phyloP scores from a whole-genome alignment of 53 echinoderm and acorn worm genomes.

The Actinopyga echinites region DNA sequence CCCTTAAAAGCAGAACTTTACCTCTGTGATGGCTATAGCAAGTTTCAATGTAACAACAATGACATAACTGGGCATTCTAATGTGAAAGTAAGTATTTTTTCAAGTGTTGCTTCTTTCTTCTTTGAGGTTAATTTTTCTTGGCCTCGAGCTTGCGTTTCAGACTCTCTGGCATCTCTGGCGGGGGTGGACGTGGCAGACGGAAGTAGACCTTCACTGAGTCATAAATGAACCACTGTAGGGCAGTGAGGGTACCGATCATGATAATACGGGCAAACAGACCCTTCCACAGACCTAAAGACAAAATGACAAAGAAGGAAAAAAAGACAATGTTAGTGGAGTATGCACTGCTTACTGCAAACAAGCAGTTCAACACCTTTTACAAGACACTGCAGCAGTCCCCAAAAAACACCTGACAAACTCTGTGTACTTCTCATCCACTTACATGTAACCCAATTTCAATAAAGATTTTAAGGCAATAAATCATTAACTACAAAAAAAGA shows the following conservation, averaged over 20 bases:
- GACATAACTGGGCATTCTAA: background rate
- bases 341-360: background rate
- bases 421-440: no score
- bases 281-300: conserved; percentile 88
- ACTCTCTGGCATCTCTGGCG: conserved; percentile 97
- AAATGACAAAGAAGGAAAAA: background rate
- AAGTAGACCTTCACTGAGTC: conserved; percentile 99
- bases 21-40: background rate
- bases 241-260: conserved; percentile 99
- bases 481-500: no score
- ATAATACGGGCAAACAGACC: conserved; percentile 94
- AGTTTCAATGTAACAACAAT: no score
- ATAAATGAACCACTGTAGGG: conserved; percentile 97
- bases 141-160: conserved; percentile 84
- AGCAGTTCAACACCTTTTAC: background rate
- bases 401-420: background rate
- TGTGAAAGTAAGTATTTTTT: conserved; percentile 3
- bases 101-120: background rate
- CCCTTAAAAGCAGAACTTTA: background rate
- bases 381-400: background rate
- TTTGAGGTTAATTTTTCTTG: conserved; percentile 32
- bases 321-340: background rate
- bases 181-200: conserved; percentile 95
- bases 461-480: no score
- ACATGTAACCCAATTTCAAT: no score